phyloP scores from a whole-genome alignment of 2,797 vertebrate genomes.

The Falco peregrinus region DNA sequence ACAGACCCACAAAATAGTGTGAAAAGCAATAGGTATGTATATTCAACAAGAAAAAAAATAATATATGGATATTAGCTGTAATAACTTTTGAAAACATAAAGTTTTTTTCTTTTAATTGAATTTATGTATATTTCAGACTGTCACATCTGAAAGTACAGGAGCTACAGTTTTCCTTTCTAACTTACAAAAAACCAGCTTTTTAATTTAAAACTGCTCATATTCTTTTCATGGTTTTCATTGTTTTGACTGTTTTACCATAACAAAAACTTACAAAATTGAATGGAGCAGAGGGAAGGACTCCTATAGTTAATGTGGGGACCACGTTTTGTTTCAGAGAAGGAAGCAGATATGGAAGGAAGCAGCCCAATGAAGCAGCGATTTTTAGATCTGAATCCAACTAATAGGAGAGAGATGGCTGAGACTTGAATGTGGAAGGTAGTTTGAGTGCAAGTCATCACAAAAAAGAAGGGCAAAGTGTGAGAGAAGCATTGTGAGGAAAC shows the following conservation, averaged over 20 bases:
- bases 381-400: background rate
- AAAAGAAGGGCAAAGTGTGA: background rate
- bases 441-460: background rate
- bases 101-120: rapidly evolving
- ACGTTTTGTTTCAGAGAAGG: background rate
- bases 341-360: background rate
- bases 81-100: background rate
- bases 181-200: background rate
- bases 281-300: background rate
- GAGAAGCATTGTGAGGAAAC: background rate
- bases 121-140: background rate
- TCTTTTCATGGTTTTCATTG: background rate
- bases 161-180: background rate
- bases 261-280: background rate
- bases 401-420: background rate
- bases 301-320: background rate
- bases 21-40: background rate
- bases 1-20: background rate
- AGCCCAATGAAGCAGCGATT: background rate
- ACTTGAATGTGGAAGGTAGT: background rate
- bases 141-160: background rate
- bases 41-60: background rate
- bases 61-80: background rate
- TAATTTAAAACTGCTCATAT: background rate
- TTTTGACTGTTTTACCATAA: background rate